Evolutionary conservation across 2,797 vertebrate genomes (phyloP), one percentile per base, ranked within the genome.

Genomic region (Furcifer pardalis): DNA sequence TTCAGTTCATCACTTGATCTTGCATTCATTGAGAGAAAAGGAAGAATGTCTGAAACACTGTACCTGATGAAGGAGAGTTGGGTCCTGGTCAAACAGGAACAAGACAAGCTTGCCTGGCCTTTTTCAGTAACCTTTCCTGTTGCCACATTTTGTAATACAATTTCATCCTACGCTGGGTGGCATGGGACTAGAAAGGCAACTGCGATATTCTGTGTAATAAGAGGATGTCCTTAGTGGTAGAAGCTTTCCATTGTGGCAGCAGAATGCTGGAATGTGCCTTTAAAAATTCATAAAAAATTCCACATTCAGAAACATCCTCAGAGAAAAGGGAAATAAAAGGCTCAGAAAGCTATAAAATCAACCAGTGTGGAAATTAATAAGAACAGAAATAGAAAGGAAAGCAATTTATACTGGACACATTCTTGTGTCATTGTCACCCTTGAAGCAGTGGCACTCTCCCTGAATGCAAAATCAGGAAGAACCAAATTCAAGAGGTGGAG

Each of bases 321-420:
- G 63, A 17, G 78, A 81, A 69, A 27, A 37, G 2, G 27, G 30
- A 84, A 81, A 77, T 77, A 84, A 87, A 81, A 87, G 74, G 44
- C 52, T 52, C n/a, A 21, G 12, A 72, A 81, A 79, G 46, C 73
- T 77, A 84, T 77, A 84, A 87, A 84, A 63, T 66, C 73, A 84
- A 66, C 66, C 73, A 81, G 82, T 37, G 0, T 66, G 78, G 73
- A 87, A 87, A 87, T 84, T 84, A 87, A 81, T 81, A 77, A 76
- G 82, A 65, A 59, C 66, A 81, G 73, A 56, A 73, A 84, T 15
- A 81, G 73, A 44, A 84, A 65, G 37, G 56, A 49, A 84, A 77
- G 78, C 65, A 80, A 81, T 87, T 81, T 87, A 77, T 81, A 84
- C 37, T 84, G 78, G 66, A 52, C 46, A 72, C 37, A 56, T 76